Evolutionary conservation across 2,888 invertebrate species (phyloP), one percentile per base, ranked within the genome.

Genomic region (Arrhopalites spinosus): DNA sequence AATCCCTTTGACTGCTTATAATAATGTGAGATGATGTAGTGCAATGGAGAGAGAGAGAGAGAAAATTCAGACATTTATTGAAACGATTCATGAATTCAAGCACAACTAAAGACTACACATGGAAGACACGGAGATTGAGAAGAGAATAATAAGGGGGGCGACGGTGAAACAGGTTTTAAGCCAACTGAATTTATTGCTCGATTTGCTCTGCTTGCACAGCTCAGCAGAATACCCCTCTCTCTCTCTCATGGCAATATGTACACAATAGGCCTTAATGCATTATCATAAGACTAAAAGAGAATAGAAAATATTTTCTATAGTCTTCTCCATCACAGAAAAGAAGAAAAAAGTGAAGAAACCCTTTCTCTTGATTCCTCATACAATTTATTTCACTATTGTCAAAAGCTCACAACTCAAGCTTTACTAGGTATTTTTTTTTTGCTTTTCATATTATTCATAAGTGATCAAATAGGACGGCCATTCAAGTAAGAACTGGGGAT

Each of bases 181-280:
- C 68, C 59, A 63, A 75, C 75, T 70, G 75, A 75, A 75, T 75
- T 75, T 75, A 75, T 75, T 75, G 75, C 75, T 75, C 75, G 75
- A 75, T 75, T 75, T 75, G 53, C 69, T 70, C 64, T 73, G 73
- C 61, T 73, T 73, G 27, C 61, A 69, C 50, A 69, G 50, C 50
- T 50, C 50, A 20, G 66, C 66, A 66, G 43, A 66, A 30, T 36
- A 36, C 11, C 5, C 36, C 36, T 36, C 5, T 36, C 5, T 36
- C 36, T 36, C 5, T n/a, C n/a, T n/a, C n/a, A 47, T 47, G 45
- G 45, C 7, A 45, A 45, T 53, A 1, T 53, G 53, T 53, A n/a
- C n/a, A 53, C 53, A n/a, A 53, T 20, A n/a, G n/a, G n/a, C n/a
- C n/a, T n/a, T n/a, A n/a, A n/a, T n/a, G n/a, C n/a, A n/a, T n/a